These are phyloP conservation scores for Melanotaenia maccullochi DNA, from an alignment of 2,797 vertebrate species.

Conservation along the genomic window DNA sequence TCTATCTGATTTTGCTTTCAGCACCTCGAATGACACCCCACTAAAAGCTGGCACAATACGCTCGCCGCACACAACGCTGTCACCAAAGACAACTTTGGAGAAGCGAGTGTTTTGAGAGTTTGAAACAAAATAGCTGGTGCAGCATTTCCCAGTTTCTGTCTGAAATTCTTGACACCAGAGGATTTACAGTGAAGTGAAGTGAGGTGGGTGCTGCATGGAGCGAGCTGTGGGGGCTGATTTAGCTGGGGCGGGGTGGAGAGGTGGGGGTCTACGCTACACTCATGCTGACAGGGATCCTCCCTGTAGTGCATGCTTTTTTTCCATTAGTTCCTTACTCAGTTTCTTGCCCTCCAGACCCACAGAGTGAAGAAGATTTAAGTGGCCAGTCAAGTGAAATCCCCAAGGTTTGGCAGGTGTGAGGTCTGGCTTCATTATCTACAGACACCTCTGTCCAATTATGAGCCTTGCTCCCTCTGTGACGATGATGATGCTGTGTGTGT, in stretches of 20 bases:
- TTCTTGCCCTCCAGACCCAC: slow-evolving; percentile 83
- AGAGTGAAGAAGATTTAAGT: slow-evolving; percentile 83
- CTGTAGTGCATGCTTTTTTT: slow-evolving; percentile 75
- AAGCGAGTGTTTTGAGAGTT: slow-evolving; percentile 80
- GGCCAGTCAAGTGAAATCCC: slow-evolving; percentile 85
- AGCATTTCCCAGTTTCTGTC: slow-evolving; percentile 83
- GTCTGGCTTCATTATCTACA: slow-evolving; percentile 87
- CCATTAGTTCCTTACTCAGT: slow-evolving; percentile 83
- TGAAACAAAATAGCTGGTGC: slow-evolving; percentile 86
- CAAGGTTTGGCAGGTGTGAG: slow-evolving; percentile 84
- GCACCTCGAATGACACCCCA: slow-evolving; percentile 74
- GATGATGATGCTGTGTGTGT: slow-evolving; percentile 69
- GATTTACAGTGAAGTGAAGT: slow-evolving; percentile 81
- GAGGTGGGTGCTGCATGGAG: slow-evolving; percentile 72
- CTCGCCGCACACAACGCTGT: slow-evolving; percentile 77
- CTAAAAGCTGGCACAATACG: slow-evolving; percentile 78
- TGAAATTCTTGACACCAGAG: slow-evolving; percentile 85
- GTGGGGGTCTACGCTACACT: slow-evolving; percentile 64
- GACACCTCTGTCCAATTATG: slow-evolving; percentile 87
- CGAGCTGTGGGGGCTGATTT: slow-evolving; percentile 66
- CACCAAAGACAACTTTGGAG: slow-evolving; percentile 81
- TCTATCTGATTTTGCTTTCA: slow-evolving; percentile 77
- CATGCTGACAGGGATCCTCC: slow-evolving; percentile 83
- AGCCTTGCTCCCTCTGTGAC: slow-evolving; percentile 80
- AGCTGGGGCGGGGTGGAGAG: slow-evolving; percentile 10